These are phyloP conservation scores for Pentalonia nigronervosa DNA, from an alignment of 1,140 invertebrate genomes.

Conservation along the genomic window DNA sequence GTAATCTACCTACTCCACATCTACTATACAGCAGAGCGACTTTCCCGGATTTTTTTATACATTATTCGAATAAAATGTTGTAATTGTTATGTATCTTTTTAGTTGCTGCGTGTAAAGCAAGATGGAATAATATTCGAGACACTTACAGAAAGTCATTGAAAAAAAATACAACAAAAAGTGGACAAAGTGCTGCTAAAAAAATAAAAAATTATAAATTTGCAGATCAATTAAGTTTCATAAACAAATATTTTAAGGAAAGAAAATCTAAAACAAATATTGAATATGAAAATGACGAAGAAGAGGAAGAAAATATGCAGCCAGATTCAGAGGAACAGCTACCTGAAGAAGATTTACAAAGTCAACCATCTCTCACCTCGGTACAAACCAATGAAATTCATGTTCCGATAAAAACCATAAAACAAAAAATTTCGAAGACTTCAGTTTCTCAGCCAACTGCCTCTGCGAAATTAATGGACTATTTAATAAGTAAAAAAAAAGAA, in stretches of 20 bases:
- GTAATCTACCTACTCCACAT: background rate
- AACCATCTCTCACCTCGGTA: slow-evolving; percentile 6
- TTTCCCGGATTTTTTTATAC: background rate
- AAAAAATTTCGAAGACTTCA: background rate
- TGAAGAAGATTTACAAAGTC: slow-evolving; percentile 28
- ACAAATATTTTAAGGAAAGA: slow-evolving; percentile 32
- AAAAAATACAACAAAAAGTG: slow-evolving; percentile 18
- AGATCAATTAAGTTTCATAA: slow-evolving; percentile 26
- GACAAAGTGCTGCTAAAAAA: slow-evolving; percentile 3
- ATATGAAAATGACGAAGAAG: slow-evolving; percentile 15
- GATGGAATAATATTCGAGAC: background rate
- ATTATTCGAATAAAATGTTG: background rate
- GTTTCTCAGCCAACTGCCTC: slow-evolving; percentile 1
- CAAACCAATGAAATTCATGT: slow-evolving; percentile 26
- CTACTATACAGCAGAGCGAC: background rate
- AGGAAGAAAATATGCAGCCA: background rate
- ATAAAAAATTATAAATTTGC: slow-evolving; percentile 26
- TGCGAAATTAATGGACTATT: slow-evolving; percentile 8
- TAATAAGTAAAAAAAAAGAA: slow-evolving; percentile 31
- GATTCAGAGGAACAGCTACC: slow-evolving; percentile 28
- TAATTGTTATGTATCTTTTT: background rate
- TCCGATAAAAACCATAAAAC: background rate
- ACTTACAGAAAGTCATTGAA: background rate
- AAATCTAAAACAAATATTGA: slow-evolving; percentile 9
- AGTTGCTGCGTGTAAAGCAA: background rate